Base-by-base conservation (phyloP, 2,113 vertebrate species). In the Danio rerio region DNA sequence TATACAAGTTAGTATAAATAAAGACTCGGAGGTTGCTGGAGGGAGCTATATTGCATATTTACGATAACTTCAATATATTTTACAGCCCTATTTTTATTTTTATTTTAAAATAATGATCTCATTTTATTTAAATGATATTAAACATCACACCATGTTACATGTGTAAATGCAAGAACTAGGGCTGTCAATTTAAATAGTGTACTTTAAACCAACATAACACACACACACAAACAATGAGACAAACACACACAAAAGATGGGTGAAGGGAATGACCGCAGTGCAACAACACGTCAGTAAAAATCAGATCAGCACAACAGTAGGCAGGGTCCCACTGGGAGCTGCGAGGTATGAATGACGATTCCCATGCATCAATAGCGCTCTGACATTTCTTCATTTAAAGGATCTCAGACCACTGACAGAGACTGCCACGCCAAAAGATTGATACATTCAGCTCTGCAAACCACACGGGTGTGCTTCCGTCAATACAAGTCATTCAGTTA, bases 241-340 rank as follows among this genome's bases (percentile, higher is more conserved):
- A 31, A 1, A 31, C 31, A 31, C 31, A 31, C 1, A 31, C 31
- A 31, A 31, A 31, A 31, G 31, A 52, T 52, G 56, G 55, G 69
- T 5, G 20, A 53, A 72, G 31, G 15, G 5, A 13, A 82, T 74
- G 84, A 81, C 5, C 40, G 5, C 15, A 12, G 31, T 42, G 53
- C 20, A 47, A 31, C 9, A 45, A 62, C 78, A 61, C 80, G 79
- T 8, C 63, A 53, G 83, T 40, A 15, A 75, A 83, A 74, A 84
- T 58, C 15, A 55, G 50, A 86, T 88, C 70, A 81, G 85, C 74
- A 78, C 66, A 42, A 79, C 58, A 50, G 40, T 73, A 59, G 59
- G 40, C 5, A 4, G n/a, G 45, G 18, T 18, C 16, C 78, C 9
- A 13, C 18, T 20, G 78, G 74, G 61, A 43, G 16, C n/a, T 5